Percentiles rank a stretch among this genome's conserved stretches.
Evolutionary conservation across 23 tunicate species (phyloP).

Genomic region (Botrylloides violaceus): DNA sequence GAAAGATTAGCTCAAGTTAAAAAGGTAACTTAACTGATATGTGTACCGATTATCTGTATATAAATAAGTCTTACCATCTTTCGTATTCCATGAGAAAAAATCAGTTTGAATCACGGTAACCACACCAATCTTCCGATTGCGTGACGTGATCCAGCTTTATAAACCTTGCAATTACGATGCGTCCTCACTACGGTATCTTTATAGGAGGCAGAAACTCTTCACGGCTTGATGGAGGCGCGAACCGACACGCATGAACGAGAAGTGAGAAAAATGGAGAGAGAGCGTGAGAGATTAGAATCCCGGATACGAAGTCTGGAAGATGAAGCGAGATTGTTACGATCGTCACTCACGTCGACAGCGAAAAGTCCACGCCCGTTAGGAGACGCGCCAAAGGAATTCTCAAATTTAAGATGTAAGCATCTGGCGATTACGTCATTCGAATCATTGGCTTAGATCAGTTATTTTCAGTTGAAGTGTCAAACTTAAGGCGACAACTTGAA

Average conservation of each 20-base stretch:
- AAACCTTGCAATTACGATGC: too few species aligned
- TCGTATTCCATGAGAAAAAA: too few species aligned
- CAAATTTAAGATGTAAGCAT: slow-evolving; percentile 27
- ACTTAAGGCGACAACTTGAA: slow-evolving; percentile 30
- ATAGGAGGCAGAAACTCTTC: slow-evolving; percentile 54
- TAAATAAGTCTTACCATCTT: too few species aligned
- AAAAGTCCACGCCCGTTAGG: slow-evolving; percentile 11
- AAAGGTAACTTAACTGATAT: slow-evolving; percentile 26
- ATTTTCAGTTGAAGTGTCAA: slow-evolving; percentile 38
- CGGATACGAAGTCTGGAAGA: slow-evolving; percentile 61
- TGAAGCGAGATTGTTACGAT: slow-evolving; percentile 38
- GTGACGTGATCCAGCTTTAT: too few species aligned
- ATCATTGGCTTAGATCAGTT: background rate
- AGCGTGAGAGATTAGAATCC: slow-evolving; percentile 56
- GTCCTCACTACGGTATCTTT: background rate
- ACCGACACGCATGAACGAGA: slow-evolving; percentile 33
- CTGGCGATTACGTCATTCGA: background rate
- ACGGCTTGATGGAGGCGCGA: slow-evolving; percentile 31
- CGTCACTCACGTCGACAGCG: slow-evolving; percentile 16
- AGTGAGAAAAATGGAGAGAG: slow-evolving; percentile 34
- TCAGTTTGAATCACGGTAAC: too few species aligned
- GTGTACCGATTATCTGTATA: too few species aligned
- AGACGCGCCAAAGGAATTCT: slow-evolving; percentile 32
- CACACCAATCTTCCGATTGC: too few species aligned
- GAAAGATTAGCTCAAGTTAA: slow-evolving; percentile 31